Evolutionary conservation across 2,113 vertebrate genomes (phyloP).

Genomic region (Pimephales promelas): DNA sequence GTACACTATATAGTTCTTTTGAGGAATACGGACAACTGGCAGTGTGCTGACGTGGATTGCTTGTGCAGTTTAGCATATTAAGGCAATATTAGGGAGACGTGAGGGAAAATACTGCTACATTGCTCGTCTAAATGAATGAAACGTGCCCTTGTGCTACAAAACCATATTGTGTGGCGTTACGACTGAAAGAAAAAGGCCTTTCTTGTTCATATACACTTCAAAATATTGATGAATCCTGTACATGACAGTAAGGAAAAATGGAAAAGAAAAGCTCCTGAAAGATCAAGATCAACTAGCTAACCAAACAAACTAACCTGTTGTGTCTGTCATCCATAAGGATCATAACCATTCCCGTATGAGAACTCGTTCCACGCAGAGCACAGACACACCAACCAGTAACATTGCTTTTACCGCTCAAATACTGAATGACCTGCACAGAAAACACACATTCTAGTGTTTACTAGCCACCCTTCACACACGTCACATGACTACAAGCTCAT

Average conservation of each 20-base stretch:
- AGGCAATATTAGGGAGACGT: conserved; percentile 32
- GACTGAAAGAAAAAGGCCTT: not conserved
- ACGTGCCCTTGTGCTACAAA: conserved; percentile 37
- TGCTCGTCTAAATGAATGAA: not conserved
- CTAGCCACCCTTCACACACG: conserved; percentile 51
- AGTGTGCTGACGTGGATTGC: conserved; percentile 11
- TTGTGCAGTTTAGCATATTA: conserved; percentile 22
- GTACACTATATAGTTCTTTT: not conserved
- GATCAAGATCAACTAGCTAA: not conserved
- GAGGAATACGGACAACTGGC: conserved; percentile 10
- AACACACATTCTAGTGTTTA: conserved; percentile 42
- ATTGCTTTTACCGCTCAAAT: not conserved
- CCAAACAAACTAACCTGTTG: not conserved
- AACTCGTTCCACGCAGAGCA: not conserved
- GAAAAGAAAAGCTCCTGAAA: not conserved
- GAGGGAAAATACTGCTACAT: conserved; percentile 42
- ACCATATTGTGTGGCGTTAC: conserved; percentile 31
- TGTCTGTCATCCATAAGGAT: not conserved
- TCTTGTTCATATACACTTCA: not conserved
- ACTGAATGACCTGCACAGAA: conserved; percentile 40
- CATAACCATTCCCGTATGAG: not conserved
- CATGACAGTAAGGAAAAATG: not conserved
- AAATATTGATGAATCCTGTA: not conserved
- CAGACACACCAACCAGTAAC: not conserved
- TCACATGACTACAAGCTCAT: conserved; percentile 49